Evolutionary conservation across 1,140 invertebrate genomes (phyloP).

Genomic region (Campoletis sonorensis): DNA sequence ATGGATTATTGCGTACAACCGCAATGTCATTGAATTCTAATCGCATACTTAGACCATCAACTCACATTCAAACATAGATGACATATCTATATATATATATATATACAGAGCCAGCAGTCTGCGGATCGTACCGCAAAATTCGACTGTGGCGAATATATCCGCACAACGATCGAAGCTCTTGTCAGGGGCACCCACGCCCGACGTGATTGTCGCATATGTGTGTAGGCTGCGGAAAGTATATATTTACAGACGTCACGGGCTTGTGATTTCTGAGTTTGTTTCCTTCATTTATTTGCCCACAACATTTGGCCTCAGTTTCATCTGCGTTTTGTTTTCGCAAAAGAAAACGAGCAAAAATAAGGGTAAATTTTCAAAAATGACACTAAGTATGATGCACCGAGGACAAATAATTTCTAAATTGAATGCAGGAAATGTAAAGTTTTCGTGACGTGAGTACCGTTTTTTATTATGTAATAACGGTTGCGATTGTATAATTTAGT

Average conservation of each 20-base stretch:
- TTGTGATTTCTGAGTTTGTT: background rate
- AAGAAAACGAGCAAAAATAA: background rate
- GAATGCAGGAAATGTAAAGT: too few relatives aligned
- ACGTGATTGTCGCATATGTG: conserved; percentile 2
- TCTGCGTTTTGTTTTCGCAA: background rate
- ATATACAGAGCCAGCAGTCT: background rate
- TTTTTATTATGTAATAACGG: too few relatives aligned
- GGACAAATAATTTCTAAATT: too few relatives aligned
- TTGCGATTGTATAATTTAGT: too few relatives aligned
- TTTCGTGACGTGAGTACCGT: too few relatives aligned
- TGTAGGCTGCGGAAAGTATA: background rate
- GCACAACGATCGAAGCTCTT: background rate
- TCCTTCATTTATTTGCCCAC: background rate
- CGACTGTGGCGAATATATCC: background rate
- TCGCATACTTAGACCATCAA: background rate
- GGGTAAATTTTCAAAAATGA: too few relatives aligned
- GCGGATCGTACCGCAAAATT: background rate
- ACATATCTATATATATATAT: too few relatives aligned
- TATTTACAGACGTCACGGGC: conserved; percentile 13
- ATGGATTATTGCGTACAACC: too few relatives aligned
- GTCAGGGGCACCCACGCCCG: conserved; percentile 2
- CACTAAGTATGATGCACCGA: too few relatives aligned
- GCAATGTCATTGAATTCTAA: too few relatives aligned
- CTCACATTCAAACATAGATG: background rate
- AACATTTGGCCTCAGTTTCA: background rate